These are phyloP conservation scores for Harmothoe impar DNA, from an alignment of 2,888 invertebrate genomes.

Conservation along the genomic window DNA sequence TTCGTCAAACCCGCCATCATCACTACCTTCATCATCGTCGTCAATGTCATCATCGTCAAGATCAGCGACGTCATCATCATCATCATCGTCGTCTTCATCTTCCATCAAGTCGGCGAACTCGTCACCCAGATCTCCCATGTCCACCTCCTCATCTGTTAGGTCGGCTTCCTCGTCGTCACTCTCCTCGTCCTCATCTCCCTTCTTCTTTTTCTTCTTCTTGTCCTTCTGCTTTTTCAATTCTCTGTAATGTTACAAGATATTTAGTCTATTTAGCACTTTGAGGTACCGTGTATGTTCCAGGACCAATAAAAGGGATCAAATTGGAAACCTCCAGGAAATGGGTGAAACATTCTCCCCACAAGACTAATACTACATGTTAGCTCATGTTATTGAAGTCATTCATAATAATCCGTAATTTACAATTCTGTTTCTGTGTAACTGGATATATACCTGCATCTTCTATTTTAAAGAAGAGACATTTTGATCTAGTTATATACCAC, in stretches of 20 bases:
- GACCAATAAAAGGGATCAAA: background rate
- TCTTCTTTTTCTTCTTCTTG: constrained; percentile 70
- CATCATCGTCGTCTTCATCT: constrained; percentile 74
- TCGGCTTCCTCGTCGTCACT: constrained; percentile 81
- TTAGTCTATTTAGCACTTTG: background rate
- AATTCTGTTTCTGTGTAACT: no score
- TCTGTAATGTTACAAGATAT: background rate
- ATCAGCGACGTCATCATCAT: background rate
- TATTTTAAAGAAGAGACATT: no score
- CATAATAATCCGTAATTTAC: no score
- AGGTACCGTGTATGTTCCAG: no score
- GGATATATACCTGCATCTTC: no score
- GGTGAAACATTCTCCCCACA: no score
- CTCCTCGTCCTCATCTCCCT: constrained; percentile 73
- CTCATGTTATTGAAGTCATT: no score
- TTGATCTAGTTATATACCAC: no score
- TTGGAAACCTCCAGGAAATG: background rate
- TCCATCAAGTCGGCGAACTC: constrained; percentile 77
- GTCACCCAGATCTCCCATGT: constrained; percentile 72
- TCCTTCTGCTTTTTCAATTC: constrained; percentile 59
- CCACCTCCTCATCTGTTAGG: constrained; percentile 69
- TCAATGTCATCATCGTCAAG: constrained; percentile 73
- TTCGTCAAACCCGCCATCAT: constrained; percentile 73
- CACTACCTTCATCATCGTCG: constrained; percentile 64
- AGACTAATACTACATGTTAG: no score